These are phyloP conservation scores for Drosophila mercatorum DNA, from an alignment of 2,888 invertebrate species.

Conservation along the genomic window DNA sequence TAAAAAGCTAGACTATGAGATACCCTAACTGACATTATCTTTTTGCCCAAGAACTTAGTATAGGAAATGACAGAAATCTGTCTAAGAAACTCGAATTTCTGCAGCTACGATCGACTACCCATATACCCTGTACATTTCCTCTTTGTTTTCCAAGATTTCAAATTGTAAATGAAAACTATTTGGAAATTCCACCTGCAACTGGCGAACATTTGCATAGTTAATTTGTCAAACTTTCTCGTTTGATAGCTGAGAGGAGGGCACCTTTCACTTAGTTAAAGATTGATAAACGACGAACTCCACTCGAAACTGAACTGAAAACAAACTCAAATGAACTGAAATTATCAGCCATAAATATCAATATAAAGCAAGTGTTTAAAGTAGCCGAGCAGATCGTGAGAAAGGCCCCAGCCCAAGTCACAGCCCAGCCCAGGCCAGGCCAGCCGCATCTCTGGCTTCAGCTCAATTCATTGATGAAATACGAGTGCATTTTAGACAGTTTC, in stretches of 20 bases:
- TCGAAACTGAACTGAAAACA: slow-evolving; percentile 40
- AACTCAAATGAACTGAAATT: slow-evolving; percentile 45
- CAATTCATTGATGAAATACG: slow-evolving; percentile 48
- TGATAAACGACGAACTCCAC: slow-evolving; percentile 20
- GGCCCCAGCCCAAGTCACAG: slow-evolving; percentile 4
- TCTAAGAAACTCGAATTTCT: too few species aligned
- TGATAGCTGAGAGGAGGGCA: slow-evolving; percentile 11
- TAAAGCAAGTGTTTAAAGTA: slow-evolving; percentile 51
- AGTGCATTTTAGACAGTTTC: slow-evolving; percentile 37
- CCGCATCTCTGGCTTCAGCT: not conserved
- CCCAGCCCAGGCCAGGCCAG: not conserved
- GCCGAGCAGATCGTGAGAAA: slow-evolving; percentile 63
- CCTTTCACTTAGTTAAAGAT: slow-evolving; percentile 42
- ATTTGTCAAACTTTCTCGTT: slow-evolving; percentile 42
- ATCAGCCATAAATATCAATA: slow-evolving; percentile 67
- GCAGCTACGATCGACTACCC: not conserved
- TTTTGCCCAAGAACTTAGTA: too few species aligned
- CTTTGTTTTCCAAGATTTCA: not conserved
- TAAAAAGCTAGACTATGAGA: too few species aligned
- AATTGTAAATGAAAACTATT: not conserved
- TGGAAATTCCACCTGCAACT: slow-evolving; percentile 6
- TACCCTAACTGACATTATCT: too few species aligned
- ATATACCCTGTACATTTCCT: not conserved
- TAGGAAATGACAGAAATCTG: too few species aligned
- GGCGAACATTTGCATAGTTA: slow-evolving; percentile 25